Evolutionary conservation across 2,888 invertebrate species (phyloP).

Genomic region (Xestia ashworthii): DNA sequence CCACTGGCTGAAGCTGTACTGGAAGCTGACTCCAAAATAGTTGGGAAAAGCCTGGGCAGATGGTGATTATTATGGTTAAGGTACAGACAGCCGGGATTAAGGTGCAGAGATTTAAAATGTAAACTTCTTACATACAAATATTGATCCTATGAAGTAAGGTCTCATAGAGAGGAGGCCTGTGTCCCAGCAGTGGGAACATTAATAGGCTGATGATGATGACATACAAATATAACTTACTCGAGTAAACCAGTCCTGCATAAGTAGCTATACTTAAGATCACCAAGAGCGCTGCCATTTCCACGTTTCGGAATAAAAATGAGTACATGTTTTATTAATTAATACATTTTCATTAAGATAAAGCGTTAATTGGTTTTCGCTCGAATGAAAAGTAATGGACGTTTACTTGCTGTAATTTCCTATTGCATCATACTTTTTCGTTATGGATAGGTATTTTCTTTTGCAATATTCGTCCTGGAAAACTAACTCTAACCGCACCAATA

Average conservation of each 20-base stretch:
- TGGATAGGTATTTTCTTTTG: not conserved
- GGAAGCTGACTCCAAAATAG: too few relatives aligned
- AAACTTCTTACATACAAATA: not conserved
- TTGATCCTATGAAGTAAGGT: too few relatives aligned
- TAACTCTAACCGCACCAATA: not conserved
- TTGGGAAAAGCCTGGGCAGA: too few relatives aligned
- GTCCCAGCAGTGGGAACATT: too few relatives aligned
- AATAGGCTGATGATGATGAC: too few relatives aligned
- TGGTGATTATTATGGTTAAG: too few relatives aligned
- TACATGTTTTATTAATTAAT: conserved; percentile 14
- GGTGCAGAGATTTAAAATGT: not conserved
- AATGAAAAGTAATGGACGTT: conserved; percentile 51
- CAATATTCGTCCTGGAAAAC: not conserved
- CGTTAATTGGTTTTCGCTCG: conserved; percentile 57
- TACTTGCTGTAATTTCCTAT: conserved; percentile 23
- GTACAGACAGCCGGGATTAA: too few relatives aligned
- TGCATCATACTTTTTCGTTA: conserved; percentile 1
- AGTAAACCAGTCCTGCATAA: conserved; percentile 8
- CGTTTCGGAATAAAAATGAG: conserved; percentile 35
- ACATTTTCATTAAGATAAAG: conserved; percentile 51
- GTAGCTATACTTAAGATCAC: conserved; percentile 9
- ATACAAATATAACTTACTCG: conserved; percentile 41
- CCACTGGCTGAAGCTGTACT: too few relatives aligned
- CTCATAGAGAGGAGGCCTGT: too few relatives aligned
- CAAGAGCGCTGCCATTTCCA: conserved; percentile 49